Evolutionary conservation across 2,113 vertebrate species (phyloP).

Genomic region (Myotis yumanensis): DNA sequence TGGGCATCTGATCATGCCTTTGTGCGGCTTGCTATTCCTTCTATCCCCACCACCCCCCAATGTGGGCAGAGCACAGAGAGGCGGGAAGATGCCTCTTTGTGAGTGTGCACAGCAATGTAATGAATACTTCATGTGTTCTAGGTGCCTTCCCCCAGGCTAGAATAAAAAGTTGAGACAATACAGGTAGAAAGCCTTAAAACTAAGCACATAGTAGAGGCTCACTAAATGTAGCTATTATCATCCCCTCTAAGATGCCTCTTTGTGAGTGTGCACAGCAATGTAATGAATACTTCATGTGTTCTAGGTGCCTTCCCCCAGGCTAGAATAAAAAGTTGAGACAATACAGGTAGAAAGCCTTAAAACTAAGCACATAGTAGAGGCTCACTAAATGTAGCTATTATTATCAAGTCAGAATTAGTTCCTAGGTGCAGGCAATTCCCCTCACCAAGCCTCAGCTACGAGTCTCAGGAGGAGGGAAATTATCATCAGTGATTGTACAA

Average conservation of each 20-base stretch:
- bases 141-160: neutral
- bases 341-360: neutral
- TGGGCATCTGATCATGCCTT: neutral
- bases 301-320: too few relatives aligned
- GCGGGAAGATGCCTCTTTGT: neutral
- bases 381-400: neutral
- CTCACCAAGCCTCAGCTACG: neutral
- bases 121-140: neutral
- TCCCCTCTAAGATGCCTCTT: too few relatives aligned
- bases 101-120: neutral
- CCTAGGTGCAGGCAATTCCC: neutral
- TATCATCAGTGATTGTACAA: slow-evolving; percentile 45
- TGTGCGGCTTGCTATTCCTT: neutral
- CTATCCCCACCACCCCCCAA: too few relatives aligned
- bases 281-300: too few relatives aligned
- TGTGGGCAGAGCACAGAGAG: neutral
- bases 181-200: neutral
- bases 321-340: neutral
- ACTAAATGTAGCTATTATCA: neutral
- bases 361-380: neutral
- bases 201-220: neutral
- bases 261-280: too few relatives aligned
- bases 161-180: neutral
- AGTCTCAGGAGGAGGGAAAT: slow-evolving; percentile 40
- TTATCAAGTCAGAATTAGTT: neutral